Percentiles rank a stretch among this genome's conserved stretches.
These are phyloP conservation scores for Gnatocerus cornutus DNA, from an alignment of 2,888 invertebrate species.

Conservation along the genomic window DNA sequence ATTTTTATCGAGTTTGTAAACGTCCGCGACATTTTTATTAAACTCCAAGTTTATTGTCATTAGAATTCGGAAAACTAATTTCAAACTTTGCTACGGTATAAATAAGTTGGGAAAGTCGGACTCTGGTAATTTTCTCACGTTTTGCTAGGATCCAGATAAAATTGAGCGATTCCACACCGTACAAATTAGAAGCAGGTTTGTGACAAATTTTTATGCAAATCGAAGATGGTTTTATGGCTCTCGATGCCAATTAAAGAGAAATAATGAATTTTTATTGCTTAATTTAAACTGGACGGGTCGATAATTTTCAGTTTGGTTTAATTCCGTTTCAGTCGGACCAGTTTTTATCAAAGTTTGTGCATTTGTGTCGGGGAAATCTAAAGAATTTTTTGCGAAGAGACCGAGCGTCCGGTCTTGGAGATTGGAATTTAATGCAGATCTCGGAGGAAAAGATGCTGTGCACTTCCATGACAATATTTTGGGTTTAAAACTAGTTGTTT, in stretches of 20 bases:
- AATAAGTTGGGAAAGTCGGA: slow-evolving; percentile 4
- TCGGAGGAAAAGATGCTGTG: neutral
- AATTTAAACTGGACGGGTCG: neutral
- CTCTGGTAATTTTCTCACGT: slow-evolving; percentile 18
- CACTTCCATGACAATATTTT: no score
- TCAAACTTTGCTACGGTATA: slow-evolving; percentile 4
- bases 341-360: neutral
- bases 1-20: slow-evolving; percentile 10
- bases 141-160: slow-evolving; percentile 11
- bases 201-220: slow-evolving; percentile 8
- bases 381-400: neutral
- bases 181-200: slow-evolving; percentile 2
- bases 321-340: neutral
- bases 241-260: neutral
- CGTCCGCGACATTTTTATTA: slow-evolving; percentile 13
- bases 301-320: neutral
- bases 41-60: slow-evolving; percentile 5
- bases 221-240: neutral
- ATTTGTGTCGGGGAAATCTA: neutral
- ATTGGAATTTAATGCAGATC: neutral
- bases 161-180: neutral
- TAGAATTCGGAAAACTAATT: slow-evolving; percentile 17
- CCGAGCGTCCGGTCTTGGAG: neutral
- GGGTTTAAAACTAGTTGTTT: neutral
- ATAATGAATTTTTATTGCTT: slow-evolving; percentile 12